Conservation (phyloP, 2,113 vertebrate genomes). For the Ellobius talpinus region DNA sequence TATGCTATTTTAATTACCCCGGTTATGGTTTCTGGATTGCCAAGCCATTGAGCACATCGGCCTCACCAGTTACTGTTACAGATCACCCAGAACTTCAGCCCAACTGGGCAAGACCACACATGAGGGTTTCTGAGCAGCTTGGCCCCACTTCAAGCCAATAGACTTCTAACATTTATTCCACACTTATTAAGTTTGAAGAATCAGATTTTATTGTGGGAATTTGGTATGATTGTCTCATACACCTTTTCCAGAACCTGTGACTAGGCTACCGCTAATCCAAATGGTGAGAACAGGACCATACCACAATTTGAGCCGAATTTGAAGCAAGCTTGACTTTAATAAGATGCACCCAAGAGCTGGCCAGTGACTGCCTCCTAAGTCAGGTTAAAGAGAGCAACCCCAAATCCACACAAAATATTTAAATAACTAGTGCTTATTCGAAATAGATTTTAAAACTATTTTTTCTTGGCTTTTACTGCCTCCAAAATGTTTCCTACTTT, state of each 20-base stretch:
- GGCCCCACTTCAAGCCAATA: neutral
- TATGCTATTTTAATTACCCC: neutral
- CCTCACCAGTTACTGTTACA: no score
- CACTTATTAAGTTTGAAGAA: neutral
- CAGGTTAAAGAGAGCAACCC: neutral
- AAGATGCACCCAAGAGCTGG: neutral
- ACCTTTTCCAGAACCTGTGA: neutral
- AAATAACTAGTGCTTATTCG: constrained; percentile 30
- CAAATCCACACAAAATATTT: neutral
- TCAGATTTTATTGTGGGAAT: constrained; percentile 10
- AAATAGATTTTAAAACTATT: constrained; percentile 21
- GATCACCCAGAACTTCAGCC: neutral
- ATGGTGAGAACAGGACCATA: neutral
- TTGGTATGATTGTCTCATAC: neutral
- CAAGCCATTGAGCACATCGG: neutral
- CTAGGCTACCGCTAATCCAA: neutral
- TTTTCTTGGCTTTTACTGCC: neutral
- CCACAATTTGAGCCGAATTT: neutral
- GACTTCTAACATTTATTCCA: neutral
- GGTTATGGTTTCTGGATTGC: neutral
- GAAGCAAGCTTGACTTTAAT: neutral
- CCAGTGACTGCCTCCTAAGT: no score
- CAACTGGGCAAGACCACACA: neutral
- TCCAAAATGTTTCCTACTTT: constrained; percentile 1
- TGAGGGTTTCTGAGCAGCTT: neutral